Base-by-base conservation (phyloP, 2,113 vertebrate species). In the Melanerpes formicivorus region DNA sequence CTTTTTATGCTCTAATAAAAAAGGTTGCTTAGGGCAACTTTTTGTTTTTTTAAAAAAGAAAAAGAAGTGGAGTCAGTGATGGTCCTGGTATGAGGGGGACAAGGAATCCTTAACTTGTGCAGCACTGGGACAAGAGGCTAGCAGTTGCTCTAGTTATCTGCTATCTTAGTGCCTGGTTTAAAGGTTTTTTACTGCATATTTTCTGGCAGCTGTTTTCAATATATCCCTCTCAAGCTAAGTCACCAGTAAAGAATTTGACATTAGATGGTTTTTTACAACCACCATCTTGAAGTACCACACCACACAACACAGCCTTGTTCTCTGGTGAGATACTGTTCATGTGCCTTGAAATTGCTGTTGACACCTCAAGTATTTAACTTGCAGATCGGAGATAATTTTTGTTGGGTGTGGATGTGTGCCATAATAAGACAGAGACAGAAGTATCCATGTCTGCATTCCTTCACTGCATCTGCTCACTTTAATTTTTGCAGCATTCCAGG, bases 181-280 rank as follows among this genome's bases (percentile, higher is more conserved):
- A 94, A 93, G 90, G 92, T 87, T 95, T 92, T 88, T 93, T 95
- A 85, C 80, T 96, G 91, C 90, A 91, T 94, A 90, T 95, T 96
- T 93, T 87, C 93, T 95, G 93, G 95, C 95, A 97, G 95, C 95
- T 97, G 93, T 90, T 95, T 97, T 93, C 91, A 95, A 91, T 96
- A 94, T 94, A 93, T 87, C 80, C 92, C 85, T 95, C 87, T 92
- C 0, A 1, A 95, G 86, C 89, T 95, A 88, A 93, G 87, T 88
- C 88, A 96, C 97, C 96, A 96, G 94, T 95, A 96, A 96, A 94
- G 95, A 96, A 95, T 96, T 90, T 85, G 89, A 97, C 90, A 95
- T 90, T 86, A 77, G 84, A 88, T 93, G 73, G 29, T 40, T 42
- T 54, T 95, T 91, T 94, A 86, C 77, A 95, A 22, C 94, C 95